phyloP scores from a whole-genome alignment of 2,797 vertebrate genomes.

The Manis pentadactyla region DNA sequence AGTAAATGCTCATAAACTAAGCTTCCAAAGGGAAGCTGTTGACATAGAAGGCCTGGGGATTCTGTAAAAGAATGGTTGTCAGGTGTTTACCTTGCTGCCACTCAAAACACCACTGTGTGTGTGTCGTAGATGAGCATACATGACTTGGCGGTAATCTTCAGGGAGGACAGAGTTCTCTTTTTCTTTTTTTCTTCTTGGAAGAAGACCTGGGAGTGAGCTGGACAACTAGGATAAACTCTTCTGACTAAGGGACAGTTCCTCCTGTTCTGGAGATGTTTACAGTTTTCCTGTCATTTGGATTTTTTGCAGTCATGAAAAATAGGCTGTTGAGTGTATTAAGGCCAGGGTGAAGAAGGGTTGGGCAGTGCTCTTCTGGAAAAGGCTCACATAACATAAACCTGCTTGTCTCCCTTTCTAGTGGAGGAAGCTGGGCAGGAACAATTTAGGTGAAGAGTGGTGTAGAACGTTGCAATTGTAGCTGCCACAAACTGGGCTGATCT shows the following conservation, averaged over 20 bases:
- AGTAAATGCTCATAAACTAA: conserved; percentile 57
- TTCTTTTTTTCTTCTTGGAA: background rate
- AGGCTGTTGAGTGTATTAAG: background rate
- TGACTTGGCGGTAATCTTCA: background rate
- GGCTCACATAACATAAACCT: background rate
- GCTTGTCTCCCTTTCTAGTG: background rate
- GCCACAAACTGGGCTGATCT: background rate
- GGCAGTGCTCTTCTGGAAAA: background rate
- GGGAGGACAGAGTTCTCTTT: background rate
- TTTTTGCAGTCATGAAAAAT: conserved; percentile 7
- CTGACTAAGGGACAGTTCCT: background rate
- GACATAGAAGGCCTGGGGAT: background rate
- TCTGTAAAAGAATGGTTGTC: background rate
- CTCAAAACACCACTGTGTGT: background rate
- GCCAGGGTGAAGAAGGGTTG: background rate
- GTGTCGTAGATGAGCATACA: background rate
- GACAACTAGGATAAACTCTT: background rate
- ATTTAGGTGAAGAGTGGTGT: background rate
- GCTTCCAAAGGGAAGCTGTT: conserved; percentile 41
- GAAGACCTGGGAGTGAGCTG: background rate
- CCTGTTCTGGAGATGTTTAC: background rate
- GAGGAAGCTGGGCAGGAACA: conserved; percentile 11
- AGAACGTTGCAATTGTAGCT: background rate
- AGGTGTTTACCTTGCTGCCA: background rate
- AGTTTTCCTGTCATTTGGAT: background rate